Percentiles rank a stretch among this genome's conserved stretches.
Evolutionary conservation across 2,113 vertebrate genomes (phyloP).

Genomic region (Artemisiospiza belli): DNA sequence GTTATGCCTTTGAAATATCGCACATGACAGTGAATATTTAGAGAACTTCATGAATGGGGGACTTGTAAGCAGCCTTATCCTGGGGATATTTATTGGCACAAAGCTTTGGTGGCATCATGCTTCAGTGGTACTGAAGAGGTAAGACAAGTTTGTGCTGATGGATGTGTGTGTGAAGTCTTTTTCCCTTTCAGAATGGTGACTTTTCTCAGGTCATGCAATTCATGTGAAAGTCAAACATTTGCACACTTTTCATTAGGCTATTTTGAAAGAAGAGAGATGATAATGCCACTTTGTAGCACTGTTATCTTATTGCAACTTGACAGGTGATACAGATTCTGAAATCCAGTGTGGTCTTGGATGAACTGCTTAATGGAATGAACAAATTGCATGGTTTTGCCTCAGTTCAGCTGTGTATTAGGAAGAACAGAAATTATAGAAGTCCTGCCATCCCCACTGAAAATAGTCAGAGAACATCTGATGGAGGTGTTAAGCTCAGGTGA

Average conservation of each 20-base stretch:
- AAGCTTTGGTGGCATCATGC: not conserved
- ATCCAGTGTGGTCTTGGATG: not conserved
- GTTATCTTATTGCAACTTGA: not conserved
- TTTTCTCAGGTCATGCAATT: not conserved
- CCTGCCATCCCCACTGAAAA: not conserved
- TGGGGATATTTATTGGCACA: constrained; percentile 18
- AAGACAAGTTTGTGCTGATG: not conserved
- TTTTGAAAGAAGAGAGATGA: not conserved
- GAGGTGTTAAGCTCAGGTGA: not conserved
- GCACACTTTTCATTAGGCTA: not conserved
- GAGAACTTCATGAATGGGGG: constrained; percentile 16
- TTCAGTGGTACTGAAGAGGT: not conserved
- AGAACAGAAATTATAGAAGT: not conserved
- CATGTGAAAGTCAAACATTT: not conserved
- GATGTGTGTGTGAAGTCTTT: not conserved
- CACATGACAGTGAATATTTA: constrained; percentile 22
- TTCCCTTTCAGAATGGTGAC: not conserved
- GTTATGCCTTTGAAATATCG: constrained; percentile 26
- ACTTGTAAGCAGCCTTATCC: not conserved
- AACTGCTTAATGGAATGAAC: not conserved
- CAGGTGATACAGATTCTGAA: not conserved
- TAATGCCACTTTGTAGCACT: not conserved
- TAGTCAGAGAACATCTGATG: not conserved
- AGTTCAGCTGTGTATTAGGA: not conserved
- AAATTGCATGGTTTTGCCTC: not conserved